A percentile compares a stretch with the other conserved stretches of the same genome.
Conservation (phyloP, 2,113 vertebrate species). For the Ceuthmochares aereus region DNA sequence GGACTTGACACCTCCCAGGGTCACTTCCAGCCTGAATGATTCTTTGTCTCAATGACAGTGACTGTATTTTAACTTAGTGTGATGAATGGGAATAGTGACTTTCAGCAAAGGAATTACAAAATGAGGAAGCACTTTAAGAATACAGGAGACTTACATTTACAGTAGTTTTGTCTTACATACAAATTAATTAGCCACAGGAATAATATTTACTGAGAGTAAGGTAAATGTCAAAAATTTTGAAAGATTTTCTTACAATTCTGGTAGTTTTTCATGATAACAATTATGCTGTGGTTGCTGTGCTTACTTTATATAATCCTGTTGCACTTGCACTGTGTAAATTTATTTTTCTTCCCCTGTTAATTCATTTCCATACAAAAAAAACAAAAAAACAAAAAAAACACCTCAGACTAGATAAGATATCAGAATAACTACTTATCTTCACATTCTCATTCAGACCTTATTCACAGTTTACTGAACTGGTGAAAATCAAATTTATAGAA, state of each 20-base stretch:
- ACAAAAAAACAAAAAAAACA: neutral
- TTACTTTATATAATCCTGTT: neutral
- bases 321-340: neutral
- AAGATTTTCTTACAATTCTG: conserved; percentile 3
- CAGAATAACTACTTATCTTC: neutral
- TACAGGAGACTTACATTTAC: neutral
- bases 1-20: neutral
- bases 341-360: conserved; percentile 34
- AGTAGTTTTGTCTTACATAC: neutral
- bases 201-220: neutral
- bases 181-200: neutral
- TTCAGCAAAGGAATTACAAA: neutral
- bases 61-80: neutral
- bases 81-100: neutral
- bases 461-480: neutral
- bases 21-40: neutral
- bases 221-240: conserved; percentile 14
- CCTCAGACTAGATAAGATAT: neutral
- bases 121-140: neutral
- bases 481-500: neutral
- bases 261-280: conserved; percentile 36
- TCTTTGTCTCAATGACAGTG: neutral
- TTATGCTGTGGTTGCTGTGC: neutral
- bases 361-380: conserved; percentile 41
- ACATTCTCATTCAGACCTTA: neutral